A percentile compares a stretch with the other conserved stretches of the same genome.
Evolutionary conservation across 64 coral and sea anemone species (phyloP).

Genomic region (Acropora tenuis): DNA sequence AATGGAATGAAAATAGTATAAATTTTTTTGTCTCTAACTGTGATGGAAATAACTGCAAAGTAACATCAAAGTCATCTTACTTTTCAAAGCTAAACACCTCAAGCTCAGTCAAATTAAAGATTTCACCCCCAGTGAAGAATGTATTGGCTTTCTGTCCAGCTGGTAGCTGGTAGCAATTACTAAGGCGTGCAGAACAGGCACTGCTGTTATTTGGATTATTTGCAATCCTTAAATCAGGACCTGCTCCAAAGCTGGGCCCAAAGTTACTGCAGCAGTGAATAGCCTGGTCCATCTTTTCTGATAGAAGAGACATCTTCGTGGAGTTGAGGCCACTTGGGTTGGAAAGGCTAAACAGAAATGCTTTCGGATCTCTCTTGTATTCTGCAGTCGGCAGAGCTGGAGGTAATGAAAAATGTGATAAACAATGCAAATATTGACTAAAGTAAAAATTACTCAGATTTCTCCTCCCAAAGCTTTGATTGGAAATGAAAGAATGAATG

Average conservation of each 20-base stretch:
- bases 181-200: background rate
- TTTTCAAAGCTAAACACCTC: conserved; percentile 47
- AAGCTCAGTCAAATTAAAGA: conserved; percentile 35
- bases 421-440: too few species aligned
- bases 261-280: conserved; percentile 37
- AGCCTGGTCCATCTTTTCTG: background rate
- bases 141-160: background rate
- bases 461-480: too few species aligned
- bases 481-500: too few species aligned
- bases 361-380: background rate
- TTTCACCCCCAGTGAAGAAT: conserved; percentile 28
- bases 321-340: conserved; percentile 38
- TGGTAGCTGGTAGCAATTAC: conserved; percentile 26
- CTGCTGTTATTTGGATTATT: conserved; percentile 33
- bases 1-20: too few species aligned
- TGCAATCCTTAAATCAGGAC: conserved; percentile 39
- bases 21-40: too few species aligned
- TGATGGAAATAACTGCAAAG: background rate
- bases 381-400: background rate
- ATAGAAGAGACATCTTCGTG: conserved; percentile 36
- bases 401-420: background rate
- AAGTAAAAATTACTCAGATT: too few species aligned
- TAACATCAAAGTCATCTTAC: background rate
- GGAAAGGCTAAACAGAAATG: conserved; percentile 75
- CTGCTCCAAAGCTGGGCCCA: conserved; percentile 71